phyloP scores from a whole-genome alignment of 2,888 invertebrate species.

The Ptychoptera contaminata region DNA sequence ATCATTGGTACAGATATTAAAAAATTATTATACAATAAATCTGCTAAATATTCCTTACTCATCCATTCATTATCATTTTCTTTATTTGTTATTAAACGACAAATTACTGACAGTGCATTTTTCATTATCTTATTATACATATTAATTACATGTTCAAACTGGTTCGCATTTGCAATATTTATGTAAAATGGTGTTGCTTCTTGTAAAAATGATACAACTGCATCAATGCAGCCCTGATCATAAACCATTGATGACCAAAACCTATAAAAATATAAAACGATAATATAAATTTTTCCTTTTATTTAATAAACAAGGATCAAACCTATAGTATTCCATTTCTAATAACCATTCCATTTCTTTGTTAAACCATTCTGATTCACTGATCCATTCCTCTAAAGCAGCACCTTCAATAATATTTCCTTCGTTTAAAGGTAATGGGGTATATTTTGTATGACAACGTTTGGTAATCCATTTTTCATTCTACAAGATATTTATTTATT shows the following conservation, averaged over 20 bases:
- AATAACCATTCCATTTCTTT: constrained; percentile 56
- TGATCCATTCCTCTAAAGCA: constrained; percentile 51
- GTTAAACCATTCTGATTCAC: constrained; percentile 40
- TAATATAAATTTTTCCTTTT: background rate
- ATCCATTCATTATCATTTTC: constrained; percentile 56
- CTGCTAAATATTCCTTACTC: constrained; percentile 44
- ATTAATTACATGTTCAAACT: constrained; percentile 31
- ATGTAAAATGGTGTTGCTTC: constrained; percentile 55
- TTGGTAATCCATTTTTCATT: constrained; percentile 35
- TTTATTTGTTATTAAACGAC: constrained; percentile 62
- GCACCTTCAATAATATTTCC: constrained; percentile 36
- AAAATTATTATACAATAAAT: constrained; percentile 61
- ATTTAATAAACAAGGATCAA: constrained; percentile 8
- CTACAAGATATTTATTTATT: constrained; percentile 8
- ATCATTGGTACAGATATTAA: constrained; percentile 70
- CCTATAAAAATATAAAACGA: constrained; percentile 25
- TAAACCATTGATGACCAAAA: constrained; percentile 59
- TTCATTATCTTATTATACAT: constrained; percentile 44
- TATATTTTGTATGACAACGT: constrained; percentile 39
- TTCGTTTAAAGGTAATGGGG: constrained; percentile 34
- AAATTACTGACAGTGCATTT: constrained; percentile 51
- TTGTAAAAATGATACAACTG: constrained; percentile 56
- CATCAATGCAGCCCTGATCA: constrained; percentile 44
- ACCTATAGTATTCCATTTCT: constrained; percentile 50
- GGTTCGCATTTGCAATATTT: constrained; percentile 30